Base-by-base conservation (phyloP, 2,797 vertebrate genomes). In the Arnoldichthys spilopterus region DNA sequence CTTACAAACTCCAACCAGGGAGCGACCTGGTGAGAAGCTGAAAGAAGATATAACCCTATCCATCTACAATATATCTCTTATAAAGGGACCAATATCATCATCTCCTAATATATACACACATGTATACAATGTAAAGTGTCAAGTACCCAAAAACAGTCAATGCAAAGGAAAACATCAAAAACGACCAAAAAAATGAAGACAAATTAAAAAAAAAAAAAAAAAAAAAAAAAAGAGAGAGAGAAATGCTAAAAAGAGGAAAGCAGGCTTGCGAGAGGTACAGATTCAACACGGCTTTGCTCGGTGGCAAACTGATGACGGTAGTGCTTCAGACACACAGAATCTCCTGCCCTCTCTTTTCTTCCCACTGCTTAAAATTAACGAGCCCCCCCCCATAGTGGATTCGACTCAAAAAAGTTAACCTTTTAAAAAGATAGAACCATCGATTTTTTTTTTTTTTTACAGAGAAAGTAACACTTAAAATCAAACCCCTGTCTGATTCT, bases 111-210 rank as follows among this genome's bases (percentile, higher is more conserved):
- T 94, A 92, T 87, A 84, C 84, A 94, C 91, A 93, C 88, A 88
- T 90, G 88, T 92, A 92, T 89, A 94, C 73, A 92, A 92, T 91
- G 90, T 94, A 94, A 94, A 94, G 93, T 94, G 94, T 94, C 94
- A 94, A 94, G 94, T 94, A 95, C 93, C 94, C 93, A 80, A 94
- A 94, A 91, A 89, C 61, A 93, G 90, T 92, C 90, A 92, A 94
- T 86, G 85, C 82, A 87, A 89, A 87, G 76, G 72, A 85, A 89
- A 88, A 85, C 82, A 87, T 82, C 71, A 81, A 88, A 82, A 68
- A 86, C 70, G 66, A 86, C 67, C 84, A 82, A 83, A 82, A 78
- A 76, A 77, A 87, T 77, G 74, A 87, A 80, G 86, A 87, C 84
- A 72, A 73, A 76, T 72, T 68, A 72, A 73, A 72, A 85, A 67